phyloP scores from a whole-genome alignment of 2,797 vertebrate species.

The Lepidocolaptes lacrymiger region DNA sequence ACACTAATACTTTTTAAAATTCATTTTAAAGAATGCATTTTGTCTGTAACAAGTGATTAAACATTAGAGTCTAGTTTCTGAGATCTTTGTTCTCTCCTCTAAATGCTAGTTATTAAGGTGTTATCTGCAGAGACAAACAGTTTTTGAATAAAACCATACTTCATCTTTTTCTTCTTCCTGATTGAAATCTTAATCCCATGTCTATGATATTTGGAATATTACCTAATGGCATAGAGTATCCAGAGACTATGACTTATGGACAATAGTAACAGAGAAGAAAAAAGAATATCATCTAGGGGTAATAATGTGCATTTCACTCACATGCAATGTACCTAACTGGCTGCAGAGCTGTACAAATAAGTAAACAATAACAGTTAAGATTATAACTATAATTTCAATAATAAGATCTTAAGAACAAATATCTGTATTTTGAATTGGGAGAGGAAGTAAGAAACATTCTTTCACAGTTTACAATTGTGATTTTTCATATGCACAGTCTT shows the following conservation, averaged over 20 bases:
- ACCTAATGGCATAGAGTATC: neutral
- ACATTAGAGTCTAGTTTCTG: neutral
- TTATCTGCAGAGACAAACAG: neutral
- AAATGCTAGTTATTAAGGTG: conserved; percentile 25
- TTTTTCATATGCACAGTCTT: neutral
- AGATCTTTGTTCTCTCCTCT: conserved; percentile 1
- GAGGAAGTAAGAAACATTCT: neutral
- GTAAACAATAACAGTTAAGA: neutral
- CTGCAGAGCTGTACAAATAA: neutral
- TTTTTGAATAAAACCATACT: neutral
- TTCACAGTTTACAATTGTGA: neutral
- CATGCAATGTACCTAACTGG: neutral
- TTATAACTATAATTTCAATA: neutral
- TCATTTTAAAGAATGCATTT: neutral
- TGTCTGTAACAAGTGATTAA: neutral
- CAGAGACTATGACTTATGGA: neutral
- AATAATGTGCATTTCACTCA: neutral
- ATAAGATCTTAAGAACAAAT: neutral
- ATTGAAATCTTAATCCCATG: conserved; percentile 34
- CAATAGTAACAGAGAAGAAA: conserved; percentile 4
- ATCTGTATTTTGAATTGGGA: neutral
- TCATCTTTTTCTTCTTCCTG: conserved; percentile 12
- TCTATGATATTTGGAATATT: conserved; percentile 3
- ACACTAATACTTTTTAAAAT: neutral
- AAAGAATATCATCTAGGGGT: neutral